Percentiles rank a stretch among this genome's conserved stretches.
These are phyloP conservation scores for Anodontia alba DNA, from an alignment of 2,888 invertebrate genomes.

Conservation along the genomic window DNA sequence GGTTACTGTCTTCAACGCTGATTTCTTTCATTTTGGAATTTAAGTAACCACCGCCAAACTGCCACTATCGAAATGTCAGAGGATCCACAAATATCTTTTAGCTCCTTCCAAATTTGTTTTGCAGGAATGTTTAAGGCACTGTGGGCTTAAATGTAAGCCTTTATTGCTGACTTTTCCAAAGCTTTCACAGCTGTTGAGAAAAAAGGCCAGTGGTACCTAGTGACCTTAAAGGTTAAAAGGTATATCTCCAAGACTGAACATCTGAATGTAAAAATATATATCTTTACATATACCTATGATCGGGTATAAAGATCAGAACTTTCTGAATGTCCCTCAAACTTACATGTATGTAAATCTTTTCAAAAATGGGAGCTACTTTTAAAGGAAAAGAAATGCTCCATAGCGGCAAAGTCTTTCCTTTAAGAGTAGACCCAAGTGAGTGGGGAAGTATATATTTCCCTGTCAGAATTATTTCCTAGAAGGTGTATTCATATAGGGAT, in stretches of 20 bases:
- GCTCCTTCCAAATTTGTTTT: not conserved
- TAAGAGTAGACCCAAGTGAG: too few relatives aligned
- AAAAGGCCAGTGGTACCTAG: conserved; percentile 9
- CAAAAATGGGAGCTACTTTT: too few relatives aligned
- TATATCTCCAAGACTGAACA: conserved; percentile 2
- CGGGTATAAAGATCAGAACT: too few relatives aligned
- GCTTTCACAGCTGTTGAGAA: not conserved
- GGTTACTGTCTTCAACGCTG: not conserved
- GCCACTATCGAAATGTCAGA: not conserved
- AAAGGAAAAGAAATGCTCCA: too few relatives aligned
- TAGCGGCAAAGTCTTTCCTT: too few relatives aligned
- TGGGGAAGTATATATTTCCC: too few relatives aligned
- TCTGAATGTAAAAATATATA: not conserved
- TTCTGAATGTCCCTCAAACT: too few relatives aligned
- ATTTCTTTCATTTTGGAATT: not conserved
- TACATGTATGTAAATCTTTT: too few relatives aligned
- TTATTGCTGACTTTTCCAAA: not conserved
- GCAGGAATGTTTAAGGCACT: not conserved
- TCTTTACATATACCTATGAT: not conserved
- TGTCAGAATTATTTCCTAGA: too few relatives aligned
- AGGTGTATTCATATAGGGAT: too few relatives aligned
- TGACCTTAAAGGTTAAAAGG: not conserved
- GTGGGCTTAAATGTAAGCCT: not conserved
- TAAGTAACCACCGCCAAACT: not conserved
- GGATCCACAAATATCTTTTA: not conserved